Conservation (phyloP, 2,797 vertebrate genomes). For the Zenarchopterus dispar region DNA sequence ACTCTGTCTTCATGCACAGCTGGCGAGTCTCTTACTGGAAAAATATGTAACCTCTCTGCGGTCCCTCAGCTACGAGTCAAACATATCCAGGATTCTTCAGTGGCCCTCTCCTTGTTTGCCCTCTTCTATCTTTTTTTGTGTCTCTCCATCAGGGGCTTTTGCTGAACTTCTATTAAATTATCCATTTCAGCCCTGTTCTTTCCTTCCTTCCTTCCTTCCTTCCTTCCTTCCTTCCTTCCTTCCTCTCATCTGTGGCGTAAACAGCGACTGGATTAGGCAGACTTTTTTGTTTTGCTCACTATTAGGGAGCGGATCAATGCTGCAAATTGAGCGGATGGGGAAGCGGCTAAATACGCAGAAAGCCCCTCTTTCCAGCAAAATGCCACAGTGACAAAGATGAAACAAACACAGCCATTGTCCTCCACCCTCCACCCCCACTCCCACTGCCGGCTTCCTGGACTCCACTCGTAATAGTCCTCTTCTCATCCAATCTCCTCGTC, state of each 20-base stretch:
- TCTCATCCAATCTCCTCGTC: constrained; percentile 52
- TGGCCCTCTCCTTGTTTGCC: constrained; percentile 23
- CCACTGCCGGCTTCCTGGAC: constrained; percentile 25
- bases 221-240: constrained; percentile 13
- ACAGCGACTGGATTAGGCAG: constrained; percentile 61
- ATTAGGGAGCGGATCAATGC: constrained; percentile 72
- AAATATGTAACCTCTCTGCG: constrained; percentile 26
- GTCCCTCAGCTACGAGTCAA: constrained; percentile 2
- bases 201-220: background rate
- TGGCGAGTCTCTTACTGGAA: constrained; percentile 15
- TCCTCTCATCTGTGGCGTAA: constrained; percentile 47
- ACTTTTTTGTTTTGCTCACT: constrained; percentile 67
- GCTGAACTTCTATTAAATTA: constrained; percentile 11
- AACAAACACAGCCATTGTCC: constrained; percentile 63
- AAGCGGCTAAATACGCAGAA: constrained; percentile 28
- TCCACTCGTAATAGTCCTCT: constrained; percentile 23
- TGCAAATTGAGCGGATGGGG: constrained; percentile 71
- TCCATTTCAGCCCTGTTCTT: too few relatives aligned
- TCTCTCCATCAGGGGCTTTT: constrained; percentile 31
- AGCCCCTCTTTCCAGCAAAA: constrained; percentile 59
- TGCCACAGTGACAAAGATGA: constrained; percentile 63
- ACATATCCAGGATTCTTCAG: constrained; percentile 9
- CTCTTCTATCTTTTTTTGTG: constrained; percentile 28
- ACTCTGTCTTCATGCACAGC: constrained; percentile 30
- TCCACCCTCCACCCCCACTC: constrained; percentile 36